These are phyloP conservation scores for Pandemis corylana DNA, from an alignment of 2,888 invertebrate genomes.

Conservation along the genomic window DNA sequence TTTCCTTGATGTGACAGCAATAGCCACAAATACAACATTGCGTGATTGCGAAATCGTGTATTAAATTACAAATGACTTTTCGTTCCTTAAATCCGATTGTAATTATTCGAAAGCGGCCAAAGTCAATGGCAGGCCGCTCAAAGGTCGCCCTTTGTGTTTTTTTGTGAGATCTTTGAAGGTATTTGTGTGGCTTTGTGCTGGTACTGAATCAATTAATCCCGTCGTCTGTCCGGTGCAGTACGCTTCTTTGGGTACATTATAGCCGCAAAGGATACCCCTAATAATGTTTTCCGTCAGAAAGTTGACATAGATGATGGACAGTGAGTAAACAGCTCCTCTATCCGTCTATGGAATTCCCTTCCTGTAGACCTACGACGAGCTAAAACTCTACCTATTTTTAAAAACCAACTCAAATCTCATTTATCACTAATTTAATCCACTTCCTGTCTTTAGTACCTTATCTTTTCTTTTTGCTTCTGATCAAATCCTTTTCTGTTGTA, in stretches of 20 bases:
- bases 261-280: too few species aligned
- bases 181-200: constrained; percentile 13
- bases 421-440: too few species aligned
- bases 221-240: constrained; percentile 14
- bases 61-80: neutral
- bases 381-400: too few species aligned
- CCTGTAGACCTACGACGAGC: too few species aligned
- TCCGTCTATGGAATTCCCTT: too few species aligned
- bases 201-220: constrained; percentile 33
- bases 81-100: neutral
- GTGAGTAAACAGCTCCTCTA: too few species aligned
- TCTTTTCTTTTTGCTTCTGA: too few species aligned
- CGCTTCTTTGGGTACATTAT: constrained; percentile 2
- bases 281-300: neutral
- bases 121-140: constrained; percentile 2
- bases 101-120: constrained; percentile 1
- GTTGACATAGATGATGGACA: neutral
- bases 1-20: neutral
- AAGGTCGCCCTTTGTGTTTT: constrained; percentile 17
- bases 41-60: neutral
- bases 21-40: neutral
- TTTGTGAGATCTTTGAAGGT: constrained; percentile 9
- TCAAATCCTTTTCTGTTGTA: too few species aligned
- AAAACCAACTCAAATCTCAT: too few species aligned
- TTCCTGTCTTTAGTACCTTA: too few species aligned